Base-by-base conservation (phyloP, 2,888 invertebrate species). In the Amphiduros pacificus region DNA sequence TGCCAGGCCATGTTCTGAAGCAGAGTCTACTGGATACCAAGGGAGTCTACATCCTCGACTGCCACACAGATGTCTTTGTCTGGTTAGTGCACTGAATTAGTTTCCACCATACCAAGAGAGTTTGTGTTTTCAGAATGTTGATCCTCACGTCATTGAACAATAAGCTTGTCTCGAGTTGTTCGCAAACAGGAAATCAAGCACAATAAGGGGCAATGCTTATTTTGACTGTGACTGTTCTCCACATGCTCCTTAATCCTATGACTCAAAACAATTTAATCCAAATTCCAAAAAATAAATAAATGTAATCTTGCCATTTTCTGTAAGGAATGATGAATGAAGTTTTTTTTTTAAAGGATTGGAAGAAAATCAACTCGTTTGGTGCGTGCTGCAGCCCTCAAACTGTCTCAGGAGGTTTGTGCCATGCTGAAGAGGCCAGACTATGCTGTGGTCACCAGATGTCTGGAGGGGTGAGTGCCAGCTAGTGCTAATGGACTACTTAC, bases 11-110 rank as follows among this genome's bases (percentile, higher is more conserved):
- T 20, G 71, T 91, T 75, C 85, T 96, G 5, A 87, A 87, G 0
- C 89, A 92, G 72, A 88, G 87, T 0, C 85, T 92, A 71, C 87
- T 99, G 55, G 89, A 90, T 73, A 93, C 94, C 64, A 90, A 93
- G 77, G 92, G 92, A 83, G 98, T 99, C 0, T 99, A 96, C 84
- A 92, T 99, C 76, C 86, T 99, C 60, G 99, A 99, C 84, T 95
- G 94, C 77, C 91, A 90, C 77, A 86, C 91, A 61, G 97, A 97
- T 82, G 89, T 98, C 17, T 98, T 94, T 83, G 94, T 96, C 2
- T 97, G 97, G 97, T 91, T 24, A 49, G 65, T 54, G n/a, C n/a
- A n/a, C n/a, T n/a, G n/a, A n/a, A n/a, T n/a, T n/a, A n/a, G n/a
- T n/a, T n/a, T n/a, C n/a, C n/a, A n/a, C n/a, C n/a, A n/a, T n/a